Conservation (phyloP, 1,140 invertebrate genomes). For the Saccostrea echinata region DNA sequence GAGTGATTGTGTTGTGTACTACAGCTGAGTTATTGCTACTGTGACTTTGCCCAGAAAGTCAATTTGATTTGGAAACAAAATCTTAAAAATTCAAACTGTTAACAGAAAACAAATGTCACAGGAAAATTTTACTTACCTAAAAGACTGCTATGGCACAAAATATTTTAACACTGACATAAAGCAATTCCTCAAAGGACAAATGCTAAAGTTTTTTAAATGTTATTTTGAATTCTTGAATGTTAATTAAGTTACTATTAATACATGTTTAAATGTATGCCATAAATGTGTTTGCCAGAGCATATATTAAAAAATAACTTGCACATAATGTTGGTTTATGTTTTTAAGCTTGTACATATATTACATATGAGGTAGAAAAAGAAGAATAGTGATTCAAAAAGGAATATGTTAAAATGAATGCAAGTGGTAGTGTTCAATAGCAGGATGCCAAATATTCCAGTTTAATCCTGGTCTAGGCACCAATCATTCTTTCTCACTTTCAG, state of each 20-base stretch:
- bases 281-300: neutral
- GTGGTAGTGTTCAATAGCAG: neutral
- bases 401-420: neutral
- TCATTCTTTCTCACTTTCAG: neutral
- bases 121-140: constrained; percentile 2
- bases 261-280: neutral
- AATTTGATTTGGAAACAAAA: neutral
- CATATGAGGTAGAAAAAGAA: constrained; percentile 23
- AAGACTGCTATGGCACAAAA: constrained; percentile 24
- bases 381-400: constrained; percentile 7
- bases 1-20: constrained; percentile 21
- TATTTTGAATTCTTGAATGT: neutral
- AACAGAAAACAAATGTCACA: neutral
- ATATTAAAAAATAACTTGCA: neutral
- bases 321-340: neutral
- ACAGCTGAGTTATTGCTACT: constrained; percentile 20
- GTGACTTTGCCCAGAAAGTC: neutral
- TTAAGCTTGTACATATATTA: neutral
- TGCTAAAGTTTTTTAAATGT: neutral
- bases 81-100: constrained; percentile 5
- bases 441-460: neutral
- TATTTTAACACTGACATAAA: constrained; percentile 25
- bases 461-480: neutral
- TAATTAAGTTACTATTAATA: neutral
- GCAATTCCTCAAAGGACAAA: neutral